These are phyloP conservation scores for Liodrosophila aerea DNA, from an alignment of 2,888 invertebrate genomes.

Conservation along the genomic window DNA sequence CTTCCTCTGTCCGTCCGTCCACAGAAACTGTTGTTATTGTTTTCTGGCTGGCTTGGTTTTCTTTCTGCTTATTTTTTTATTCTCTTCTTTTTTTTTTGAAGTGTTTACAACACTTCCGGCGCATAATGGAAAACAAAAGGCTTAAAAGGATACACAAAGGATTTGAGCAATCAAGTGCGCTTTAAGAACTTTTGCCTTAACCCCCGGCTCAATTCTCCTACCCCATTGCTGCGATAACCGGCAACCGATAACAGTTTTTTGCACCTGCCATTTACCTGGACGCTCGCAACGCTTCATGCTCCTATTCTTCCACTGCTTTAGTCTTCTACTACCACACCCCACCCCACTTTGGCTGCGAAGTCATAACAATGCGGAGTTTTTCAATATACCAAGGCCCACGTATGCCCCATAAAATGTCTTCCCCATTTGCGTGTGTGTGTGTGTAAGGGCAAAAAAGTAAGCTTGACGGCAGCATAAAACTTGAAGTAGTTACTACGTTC, in stretches of 20 bases:
- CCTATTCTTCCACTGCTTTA: slow-evolving; percentile 6
- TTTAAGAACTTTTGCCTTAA: slow-evolving; percentile 62
- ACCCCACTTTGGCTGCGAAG: slow-evolving; percentile 29
- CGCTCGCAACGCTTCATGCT: slow-evolving; percentile 25
- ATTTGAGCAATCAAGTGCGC: slow-evolving; percentile 76
- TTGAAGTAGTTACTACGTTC: slow-evolving; percentile 64
- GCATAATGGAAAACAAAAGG: slow-evolving; percentile 76
- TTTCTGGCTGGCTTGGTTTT: slow-evolving; percentile 33
- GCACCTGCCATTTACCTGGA: slow-evolving; percentile 51
- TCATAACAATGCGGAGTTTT: slow-evolving; percentile 67
- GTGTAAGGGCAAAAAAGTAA: slow-evolving; percentile 37
- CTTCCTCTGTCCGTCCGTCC: slow-evolving; percentile 16
- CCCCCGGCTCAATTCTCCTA: background rate
- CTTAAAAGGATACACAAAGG: slow-evolving; percentile 78
- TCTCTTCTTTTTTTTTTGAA: slow-evolving; percentile 29
- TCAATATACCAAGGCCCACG: slow-evolving; percentile 64
- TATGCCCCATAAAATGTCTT: slow-evolving; percentile 58
- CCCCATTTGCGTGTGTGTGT: slow-evolving; percentile 8
- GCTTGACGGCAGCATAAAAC: slow-evolving; percentile 60
- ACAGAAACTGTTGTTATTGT: slow-evolving; percentile 39
- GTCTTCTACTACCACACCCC: slow-evolving; percentile 7
- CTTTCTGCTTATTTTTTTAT: background rate
- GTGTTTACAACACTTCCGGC: slow-evolving; percentile 76
- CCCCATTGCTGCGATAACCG: slow-evolving; percentile 48
- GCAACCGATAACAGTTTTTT: slow-evolving; percentile 65